Conservation (phyloP, 2,888 invertebrate species). For the Andrena fulva region DNA sequence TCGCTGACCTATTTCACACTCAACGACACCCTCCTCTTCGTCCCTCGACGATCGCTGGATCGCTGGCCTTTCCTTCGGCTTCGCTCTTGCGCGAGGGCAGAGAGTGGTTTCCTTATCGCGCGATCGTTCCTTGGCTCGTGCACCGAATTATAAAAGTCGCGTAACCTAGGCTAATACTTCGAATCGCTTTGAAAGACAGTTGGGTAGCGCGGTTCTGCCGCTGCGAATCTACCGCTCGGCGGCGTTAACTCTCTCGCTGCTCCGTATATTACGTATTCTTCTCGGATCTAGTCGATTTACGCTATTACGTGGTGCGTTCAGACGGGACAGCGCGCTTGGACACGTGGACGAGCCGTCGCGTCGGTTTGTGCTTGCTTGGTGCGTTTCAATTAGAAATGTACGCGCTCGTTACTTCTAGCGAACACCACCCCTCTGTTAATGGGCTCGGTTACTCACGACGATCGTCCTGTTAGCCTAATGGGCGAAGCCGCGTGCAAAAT, state of each 20-base stretch:
- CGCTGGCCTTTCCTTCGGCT: background rate
- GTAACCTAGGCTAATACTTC: constrained; percentile 47
- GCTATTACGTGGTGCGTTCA: background rate
- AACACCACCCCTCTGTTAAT: no score
- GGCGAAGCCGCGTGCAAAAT: constrained; percentile 50
- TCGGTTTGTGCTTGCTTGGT: constrained; percentile 58
- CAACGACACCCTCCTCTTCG: background rate
- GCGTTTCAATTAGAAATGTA: constrained; percentile 48
- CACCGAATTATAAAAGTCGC: constrained; percentile 42
- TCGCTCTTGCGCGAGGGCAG: background rate
- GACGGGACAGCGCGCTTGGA: background rate
- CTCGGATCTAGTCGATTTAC: background rate
- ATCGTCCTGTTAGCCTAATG: background rate
- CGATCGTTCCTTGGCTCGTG: no score
- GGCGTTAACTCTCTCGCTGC: background rate
- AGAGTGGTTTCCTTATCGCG: no score
- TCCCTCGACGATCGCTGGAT: background rate
- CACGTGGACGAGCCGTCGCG: constrained; percentile 8
- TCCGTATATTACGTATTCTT: no score
- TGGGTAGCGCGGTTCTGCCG: constrained; percentile 47
- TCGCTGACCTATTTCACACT: constrained; percentile 41
- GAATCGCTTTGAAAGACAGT: constrained; percentile 69
- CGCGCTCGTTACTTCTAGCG: constrained; percentile 1
- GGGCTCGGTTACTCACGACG: background rate
- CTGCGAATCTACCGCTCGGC: background rate